phyloP scores from a whole-genome alignment of 2,113 vertebrate genomes.

The Sarotherodon lohbergeri region DNA sequence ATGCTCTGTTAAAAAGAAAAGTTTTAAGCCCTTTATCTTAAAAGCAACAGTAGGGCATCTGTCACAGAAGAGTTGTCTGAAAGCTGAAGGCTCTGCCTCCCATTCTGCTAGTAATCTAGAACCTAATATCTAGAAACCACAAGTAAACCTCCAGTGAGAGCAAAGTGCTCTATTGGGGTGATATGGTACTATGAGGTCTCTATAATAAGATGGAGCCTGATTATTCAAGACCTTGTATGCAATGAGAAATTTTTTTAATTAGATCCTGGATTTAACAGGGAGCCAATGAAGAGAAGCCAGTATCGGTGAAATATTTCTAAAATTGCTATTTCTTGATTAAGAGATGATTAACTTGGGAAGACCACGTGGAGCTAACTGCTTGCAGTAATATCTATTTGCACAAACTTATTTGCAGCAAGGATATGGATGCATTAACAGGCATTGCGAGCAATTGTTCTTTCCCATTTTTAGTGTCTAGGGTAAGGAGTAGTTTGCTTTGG shows the following conservation, averaged over 20 bases:
- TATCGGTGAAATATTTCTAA: fast-evolving
- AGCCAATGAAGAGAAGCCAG: neutral
- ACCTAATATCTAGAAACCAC: neutral
- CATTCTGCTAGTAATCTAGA: neutral
- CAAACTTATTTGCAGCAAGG: neutral
- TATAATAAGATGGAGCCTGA: neutral
- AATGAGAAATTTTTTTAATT: neutral
- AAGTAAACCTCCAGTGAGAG: neutral
- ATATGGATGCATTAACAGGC: neutral
- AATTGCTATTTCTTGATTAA: neutral
- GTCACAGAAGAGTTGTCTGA: neutral
- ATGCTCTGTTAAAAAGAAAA: neutral
- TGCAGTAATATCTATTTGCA: neutral
- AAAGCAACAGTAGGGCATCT: neutral
- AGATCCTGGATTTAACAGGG: neutral
- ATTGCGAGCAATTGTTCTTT: neutral
- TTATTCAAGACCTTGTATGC: neutral
- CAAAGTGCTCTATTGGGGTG: neutral
- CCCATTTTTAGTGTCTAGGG: neutral
- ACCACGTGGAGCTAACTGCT: neutral
- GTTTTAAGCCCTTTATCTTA: neutral
- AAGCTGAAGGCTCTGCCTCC: neutral
- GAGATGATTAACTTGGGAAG: neutral
- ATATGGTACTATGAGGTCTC: neutral
- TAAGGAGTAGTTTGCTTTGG: neutral